phyloP scores from a whole-genome alignment of 2,888 invertebrate genomes.

The Tetanocera ferruginea region DNA sequence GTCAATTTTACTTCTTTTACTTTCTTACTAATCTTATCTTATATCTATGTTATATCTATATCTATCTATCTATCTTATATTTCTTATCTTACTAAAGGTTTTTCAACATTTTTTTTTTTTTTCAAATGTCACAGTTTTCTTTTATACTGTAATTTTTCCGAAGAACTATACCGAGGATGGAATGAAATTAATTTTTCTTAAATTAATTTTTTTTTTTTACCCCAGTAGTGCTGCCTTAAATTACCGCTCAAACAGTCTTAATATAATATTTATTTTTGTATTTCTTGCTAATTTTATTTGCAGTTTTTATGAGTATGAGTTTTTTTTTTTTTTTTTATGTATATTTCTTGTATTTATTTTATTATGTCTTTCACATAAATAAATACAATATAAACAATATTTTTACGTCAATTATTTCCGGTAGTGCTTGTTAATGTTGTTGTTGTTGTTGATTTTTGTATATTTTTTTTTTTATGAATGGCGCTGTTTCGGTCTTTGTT shows the following conservation, averaged over 20 bases:
- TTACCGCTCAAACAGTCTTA: constrained; percentile 1
- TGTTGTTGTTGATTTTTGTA: background rate
- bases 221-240: background rate
- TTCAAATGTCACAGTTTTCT: no score
- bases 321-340: background rate
- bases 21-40: no score
- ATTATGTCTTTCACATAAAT: background rate
- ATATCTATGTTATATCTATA: no score
- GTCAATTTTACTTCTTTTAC: no score
- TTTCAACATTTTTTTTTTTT: no score
- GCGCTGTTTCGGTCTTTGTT: background rate
- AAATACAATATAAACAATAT: background rate
- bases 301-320: background rate
- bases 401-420: constrained; percentile 33
- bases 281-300: constrained; percentile 22
- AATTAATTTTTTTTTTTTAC: no score
- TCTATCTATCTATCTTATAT: no score
- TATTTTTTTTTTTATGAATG: constrained; percentile 4
- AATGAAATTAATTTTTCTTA: no score
- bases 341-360: background rate
- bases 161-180: no score
- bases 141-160: no score
- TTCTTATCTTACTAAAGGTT: no score
- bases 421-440: constrained; percentile 6
- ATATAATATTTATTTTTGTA: constrained; percentile 18